Percentiles rank a stretch among this genome's conserved stretches.
Evolutionary conservation across 2,797 vertebrate genomes (phyloP).

Genomic region (Lepilemur ruficaudatus): DNA sequence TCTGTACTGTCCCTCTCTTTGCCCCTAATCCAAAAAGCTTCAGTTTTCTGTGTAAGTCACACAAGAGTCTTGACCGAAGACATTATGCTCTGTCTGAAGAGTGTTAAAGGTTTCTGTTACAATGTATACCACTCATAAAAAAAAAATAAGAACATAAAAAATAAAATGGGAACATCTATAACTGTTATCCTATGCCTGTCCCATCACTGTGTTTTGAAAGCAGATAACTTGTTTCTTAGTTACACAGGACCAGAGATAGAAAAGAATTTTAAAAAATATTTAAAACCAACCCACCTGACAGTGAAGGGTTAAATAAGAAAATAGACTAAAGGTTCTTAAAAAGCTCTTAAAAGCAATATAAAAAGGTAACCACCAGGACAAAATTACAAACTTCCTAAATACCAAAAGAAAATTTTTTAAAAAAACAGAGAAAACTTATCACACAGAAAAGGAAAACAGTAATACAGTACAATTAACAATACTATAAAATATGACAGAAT

Average conservation of each 20-base stretch:
- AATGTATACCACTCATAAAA: conserved; percentile 63
- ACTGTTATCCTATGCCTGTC: neutral
- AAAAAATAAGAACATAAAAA: no score
- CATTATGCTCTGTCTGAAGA: neutral
- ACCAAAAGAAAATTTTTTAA: neutral
- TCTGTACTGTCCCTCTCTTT: neutral
- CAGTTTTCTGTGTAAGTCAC: conserved; percentile 41
- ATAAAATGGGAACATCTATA: neutral
- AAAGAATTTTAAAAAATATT: neutral
- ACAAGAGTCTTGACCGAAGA: conserved; percentile 37
- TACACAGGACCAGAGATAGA: neutral
- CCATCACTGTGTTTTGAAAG: neutral
- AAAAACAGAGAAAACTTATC: neutral
- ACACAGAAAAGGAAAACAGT: neutral
- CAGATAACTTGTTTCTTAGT: neutral
- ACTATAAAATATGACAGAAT: neutral
- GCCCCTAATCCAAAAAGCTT: neutral
- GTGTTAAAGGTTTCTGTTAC: conserved; percentile 89
- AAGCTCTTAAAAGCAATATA: neutral
- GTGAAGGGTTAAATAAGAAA: neutral
- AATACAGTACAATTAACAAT: neutral
- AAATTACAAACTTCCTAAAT: neutral
- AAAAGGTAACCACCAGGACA: neutral
- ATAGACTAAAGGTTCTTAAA: neutral
- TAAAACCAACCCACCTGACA: neutral